Evolutionary conservation across 1,140 invertebrate genomes (phyloP), one percentile per base, ranked within the genome.

Genomic region (Drosophila sechellia): DNA sequence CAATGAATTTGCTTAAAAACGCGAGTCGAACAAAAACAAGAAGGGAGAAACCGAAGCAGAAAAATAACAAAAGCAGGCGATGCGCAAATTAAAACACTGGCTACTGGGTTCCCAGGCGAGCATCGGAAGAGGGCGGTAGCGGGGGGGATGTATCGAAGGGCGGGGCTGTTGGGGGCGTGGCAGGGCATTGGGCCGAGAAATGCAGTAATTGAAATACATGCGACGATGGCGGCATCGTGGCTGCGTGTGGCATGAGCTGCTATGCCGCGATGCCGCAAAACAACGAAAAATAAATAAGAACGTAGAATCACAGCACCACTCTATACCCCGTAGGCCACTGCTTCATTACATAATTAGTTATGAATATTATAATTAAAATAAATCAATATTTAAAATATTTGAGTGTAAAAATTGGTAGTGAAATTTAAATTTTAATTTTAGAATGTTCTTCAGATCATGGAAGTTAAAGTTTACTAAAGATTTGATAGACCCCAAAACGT

Each of bases 151-250:
- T 4, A 34, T 34, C 39, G 17, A 31, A 34, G n/a, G 27, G 43
- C 35, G 31, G 37, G 15, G 45, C 25, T 17, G 27, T 10, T 13
- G 31, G 20, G 39, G 57, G 45, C 40, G 58, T 46, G 57, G 40
- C 59, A 35, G 53, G 46, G 64, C 63, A 68, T 52, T 52, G 52
- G 63, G 58, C 66, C 64, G 84, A 73, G 84, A 87, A 87, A 87
- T 87, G 83, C 83, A 87, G 83, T 87, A 87, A 87, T 87, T 87
- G 84, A 87, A 87, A 87, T 87, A 87, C 83, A 87, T 87, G 84
- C 79, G 79, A 84, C 70, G 37, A 17, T 39, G 63, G 64, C 65
- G 20, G 53, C 50, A 57, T 65, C 45, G 58, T 68, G 64, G 61
- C 73, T 86, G 74, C 71, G 79, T 76, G 74, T 72, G 53, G 52